A percentile compares a stretch with the other conserved stretches of the same genome.
Evolutionary conservation across 2,113 vertebrate species (phyloP).

Genomic region (Leptobrachium leishanense): DNA sequence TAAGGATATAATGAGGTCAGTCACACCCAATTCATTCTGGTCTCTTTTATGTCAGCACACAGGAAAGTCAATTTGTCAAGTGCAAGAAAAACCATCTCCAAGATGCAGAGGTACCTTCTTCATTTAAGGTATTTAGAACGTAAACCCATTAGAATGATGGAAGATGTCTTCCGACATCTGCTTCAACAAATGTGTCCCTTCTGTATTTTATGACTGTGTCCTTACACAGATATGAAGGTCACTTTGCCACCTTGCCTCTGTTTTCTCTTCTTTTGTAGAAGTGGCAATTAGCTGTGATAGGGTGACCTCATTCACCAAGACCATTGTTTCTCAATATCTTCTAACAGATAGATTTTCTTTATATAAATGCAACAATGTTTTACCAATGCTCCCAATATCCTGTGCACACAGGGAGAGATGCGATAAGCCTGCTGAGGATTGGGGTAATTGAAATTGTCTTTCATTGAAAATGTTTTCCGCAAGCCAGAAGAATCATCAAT

Average conservation of each 20-base stretch:
- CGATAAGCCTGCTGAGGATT: conserved; percentile 31
- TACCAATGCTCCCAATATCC: neutral
- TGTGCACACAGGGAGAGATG: conserved; percentile 33
- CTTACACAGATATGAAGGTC: conserved; percentile 45
- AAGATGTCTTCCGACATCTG: conserved; percentile 2
- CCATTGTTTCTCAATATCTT: neutral
- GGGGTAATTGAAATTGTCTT: conserved; percentile 46
- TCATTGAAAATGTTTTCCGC: conserved; percentile 40
- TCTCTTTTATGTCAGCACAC: no score
- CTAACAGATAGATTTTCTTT: conserved; percentile 32
- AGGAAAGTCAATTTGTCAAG: neutral
- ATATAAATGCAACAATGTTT: conserved; percentile 38
- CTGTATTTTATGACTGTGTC: conserved; percentile 15
- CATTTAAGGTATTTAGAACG: conserved; percentile 2
- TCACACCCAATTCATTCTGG: no score
- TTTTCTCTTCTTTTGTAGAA: conserved; percentile 29
- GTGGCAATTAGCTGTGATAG: conserved; percentile 14
- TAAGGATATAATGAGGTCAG: no score
- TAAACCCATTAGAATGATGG: neutral
- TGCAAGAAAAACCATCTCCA: neutral
- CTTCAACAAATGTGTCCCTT: neutral
- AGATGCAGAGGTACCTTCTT: neutral
- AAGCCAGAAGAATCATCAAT: conserved; percentile 43
- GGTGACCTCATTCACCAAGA: conserved; percentile 47
- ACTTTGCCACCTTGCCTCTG: neutral